Evolutionary conservation across 2,888 invertebrate genomes (phyloP).

Genomic region (Epistrophella euchroma): DNA sequence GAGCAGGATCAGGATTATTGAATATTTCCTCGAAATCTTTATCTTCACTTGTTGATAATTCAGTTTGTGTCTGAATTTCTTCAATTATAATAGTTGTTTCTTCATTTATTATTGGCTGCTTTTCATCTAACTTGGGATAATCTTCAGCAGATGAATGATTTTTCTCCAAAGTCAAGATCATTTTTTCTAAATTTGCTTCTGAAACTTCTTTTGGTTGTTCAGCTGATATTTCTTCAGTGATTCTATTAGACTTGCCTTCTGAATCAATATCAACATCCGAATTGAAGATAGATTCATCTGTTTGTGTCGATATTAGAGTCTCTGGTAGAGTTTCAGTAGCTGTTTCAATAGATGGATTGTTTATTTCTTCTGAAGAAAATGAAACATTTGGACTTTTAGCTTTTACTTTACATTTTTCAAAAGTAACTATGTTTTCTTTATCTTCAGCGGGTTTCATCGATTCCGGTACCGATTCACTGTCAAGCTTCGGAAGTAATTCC

Average conservation of each 20-base stretch:
- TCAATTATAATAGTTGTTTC: conserved; percentile 40
- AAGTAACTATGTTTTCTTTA: neutral
- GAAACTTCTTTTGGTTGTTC: neutral
- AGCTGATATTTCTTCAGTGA: neutral
- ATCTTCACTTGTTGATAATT: conserved; percentile 27
- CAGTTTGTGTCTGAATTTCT: conserved; percentile 6
- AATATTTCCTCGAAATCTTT: conserved; percentile 63
- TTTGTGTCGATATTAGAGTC: neutral
- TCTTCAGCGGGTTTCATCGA: neutral
- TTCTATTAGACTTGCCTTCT: neutral
- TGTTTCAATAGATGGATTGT: neutral
- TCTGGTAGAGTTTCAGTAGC: neutral
- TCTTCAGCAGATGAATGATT: neutral
- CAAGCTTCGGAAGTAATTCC: neutral
- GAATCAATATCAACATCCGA: neutral
- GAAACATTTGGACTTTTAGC: neutral
- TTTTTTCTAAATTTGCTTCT: neutral
- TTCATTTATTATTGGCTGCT: neutral
- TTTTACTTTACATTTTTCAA: conserved; percentile 18
- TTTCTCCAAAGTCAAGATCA: neutral
- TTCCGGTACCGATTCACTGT: neutral
- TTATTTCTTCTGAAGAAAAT: neutral
- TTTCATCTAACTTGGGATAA: neutral
- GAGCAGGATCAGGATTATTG: conserved; percentile 49
- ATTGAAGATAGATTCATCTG: neutral